Base-by-base conservation (phyloP, 2,888 invertebrate species). In the Neria commutata region DNA sequence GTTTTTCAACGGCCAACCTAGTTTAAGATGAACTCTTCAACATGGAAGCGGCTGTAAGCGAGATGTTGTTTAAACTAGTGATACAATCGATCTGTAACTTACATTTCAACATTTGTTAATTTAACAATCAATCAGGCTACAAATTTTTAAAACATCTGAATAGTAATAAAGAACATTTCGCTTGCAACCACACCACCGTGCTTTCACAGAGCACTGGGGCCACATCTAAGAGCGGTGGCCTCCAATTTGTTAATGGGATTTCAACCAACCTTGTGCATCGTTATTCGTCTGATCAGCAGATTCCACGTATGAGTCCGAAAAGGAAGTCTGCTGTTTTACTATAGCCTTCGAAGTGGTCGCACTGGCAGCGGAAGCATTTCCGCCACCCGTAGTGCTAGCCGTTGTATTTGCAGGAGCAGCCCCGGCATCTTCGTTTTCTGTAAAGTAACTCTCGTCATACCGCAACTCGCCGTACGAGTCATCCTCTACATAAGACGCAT, bases 401-500 rank as follows among this genome's bases (percentile, higher is more conserved):
- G 61, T 63, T 34, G 63, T 68, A 53, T 62, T 61, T 51, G 71
- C 66, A n/a, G 73, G 65, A 19, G 73, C 72, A 16, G 69, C 69
- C 24, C 69, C 75, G 6, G 74, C 73, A 65, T 82, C 82, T 54
- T 82, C 83, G 62, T 81, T 81, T 69, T 83, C 82, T 23, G 83
- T 82, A 64, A 83, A 82, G 57, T 82, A 82, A 64, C 79, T 81
- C 62, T 83, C 83, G 66, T 82, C 82, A 62, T 82, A 83, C 57
- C 83, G 81, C 85, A 87, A 86, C 80, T 87, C 87, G 80, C 87
- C 86, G 75, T 87, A 87, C 1, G 87, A 85, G 78, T 87, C 88
- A 59, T 87, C 87, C 81, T 87, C 87, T 72, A 87, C 87, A 69
- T 87, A 87, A 71, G 85, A 84, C 0, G 86, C 83, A 74, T 87